Evolutionary conservation across 1,140 invertebrate genomes (phyloP).

Genomic region (Euura lappo): DNA sequence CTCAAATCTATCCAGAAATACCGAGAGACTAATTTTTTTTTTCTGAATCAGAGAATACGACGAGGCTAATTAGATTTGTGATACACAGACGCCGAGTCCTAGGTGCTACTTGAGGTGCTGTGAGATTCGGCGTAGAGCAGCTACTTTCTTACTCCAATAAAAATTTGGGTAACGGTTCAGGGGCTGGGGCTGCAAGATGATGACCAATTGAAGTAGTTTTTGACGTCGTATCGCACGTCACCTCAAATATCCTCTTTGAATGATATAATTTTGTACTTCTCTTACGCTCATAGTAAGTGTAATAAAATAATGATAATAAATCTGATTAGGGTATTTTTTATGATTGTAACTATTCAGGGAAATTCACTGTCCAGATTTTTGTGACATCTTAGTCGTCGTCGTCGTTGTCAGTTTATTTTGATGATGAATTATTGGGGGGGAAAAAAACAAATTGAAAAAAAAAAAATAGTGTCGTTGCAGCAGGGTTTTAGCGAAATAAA

Average conservation of each 20-base stretch:
- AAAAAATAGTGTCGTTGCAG: conserved; percentile 5
- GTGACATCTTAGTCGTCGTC: not conserved
- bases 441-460: not conserved
- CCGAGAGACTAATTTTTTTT: not conserved
- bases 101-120: not conserved
- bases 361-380: not conserved
- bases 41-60: no score
- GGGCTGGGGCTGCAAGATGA: not conserved
- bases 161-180: not conserved
- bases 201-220: not conserved
- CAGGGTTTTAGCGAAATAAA: conserved; percentile 38
- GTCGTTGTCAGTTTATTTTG: no score
- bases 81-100: not conserved
- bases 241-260: not conserved
- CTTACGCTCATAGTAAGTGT: not conserved
- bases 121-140: conserved; percentile 2
- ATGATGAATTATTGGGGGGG: no score
- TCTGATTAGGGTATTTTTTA: not conserved
- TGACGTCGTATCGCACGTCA: not conserved
- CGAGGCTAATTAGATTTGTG: not conserved
- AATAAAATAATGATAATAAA: not conserved
- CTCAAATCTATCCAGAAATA: not conserved
- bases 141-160: no score
- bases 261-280: not conserved
- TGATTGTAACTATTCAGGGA: not conserved